A percentile compares a stretch with the other conserved stretches of the same genome.
Conservation (phyloP, 2,797 vertebrate genomes). For the Miichthys miiuy region DNA sequence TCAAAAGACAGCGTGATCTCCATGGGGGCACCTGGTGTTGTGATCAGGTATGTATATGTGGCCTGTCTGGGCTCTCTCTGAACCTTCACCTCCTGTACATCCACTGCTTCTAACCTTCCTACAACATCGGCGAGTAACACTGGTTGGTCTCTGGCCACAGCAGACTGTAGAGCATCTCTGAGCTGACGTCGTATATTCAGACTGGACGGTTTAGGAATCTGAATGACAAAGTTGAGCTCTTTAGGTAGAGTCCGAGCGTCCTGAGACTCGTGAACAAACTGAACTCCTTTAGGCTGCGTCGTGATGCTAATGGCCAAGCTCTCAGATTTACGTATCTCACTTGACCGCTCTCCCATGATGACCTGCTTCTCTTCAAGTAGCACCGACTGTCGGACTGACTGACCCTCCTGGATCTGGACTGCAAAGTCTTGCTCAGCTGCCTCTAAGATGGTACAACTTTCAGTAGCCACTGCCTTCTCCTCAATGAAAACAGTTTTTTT, state of each 20-base stretch:
- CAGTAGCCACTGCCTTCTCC: constrained; percentile 80
- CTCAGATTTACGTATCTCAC: constrained; percentile 62
- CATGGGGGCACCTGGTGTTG: constrained; percentile 77
- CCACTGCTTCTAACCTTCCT: constrained; percentile 77
- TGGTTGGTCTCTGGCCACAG: constrained; percentile 85
- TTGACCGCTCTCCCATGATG: constrained; percentile 80
- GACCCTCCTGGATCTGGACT: constrained; percentile 85
- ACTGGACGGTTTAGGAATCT: constrained; percentile 76
- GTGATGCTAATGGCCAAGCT: constrained; percentile 47
- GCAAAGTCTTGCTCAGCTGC: constrained; percentile 86
- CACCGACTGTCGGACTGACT: constrained; percentile 86
- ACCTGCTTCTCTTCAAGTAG: constrained; percentile 86
- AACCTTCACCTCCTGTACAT: constrained; percentile 84
- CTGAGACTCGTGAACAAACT: constrained; percentile 79
- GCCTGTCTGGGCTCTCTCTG: constrained; percentile 81
- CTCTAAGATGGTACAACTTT: constrained; percentile 81
- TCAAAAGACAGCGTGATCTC: constrained; percentile 88
- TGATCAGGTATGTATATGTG: constrained; percentile 87
- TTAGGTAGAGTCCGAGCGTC: constrained; percentile 80
- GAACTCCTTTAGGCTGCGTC: constrained; percentile 74
- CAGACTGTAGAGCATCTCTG: constrained; percentile 84
- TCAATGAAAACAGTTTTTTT: constrained; percentile 79
- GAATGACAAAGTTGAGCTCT: constrained; percentile 84
- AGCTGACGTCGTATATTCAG: constrained; percentile 86
- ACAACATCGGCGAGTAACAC: constrained; percentile 88